These are phyloP conservation scores for Dasypus novemcinctus DNA, from an alignment of 2,113 vertebrate genomes.

Conservation along the genomic window DNA sequence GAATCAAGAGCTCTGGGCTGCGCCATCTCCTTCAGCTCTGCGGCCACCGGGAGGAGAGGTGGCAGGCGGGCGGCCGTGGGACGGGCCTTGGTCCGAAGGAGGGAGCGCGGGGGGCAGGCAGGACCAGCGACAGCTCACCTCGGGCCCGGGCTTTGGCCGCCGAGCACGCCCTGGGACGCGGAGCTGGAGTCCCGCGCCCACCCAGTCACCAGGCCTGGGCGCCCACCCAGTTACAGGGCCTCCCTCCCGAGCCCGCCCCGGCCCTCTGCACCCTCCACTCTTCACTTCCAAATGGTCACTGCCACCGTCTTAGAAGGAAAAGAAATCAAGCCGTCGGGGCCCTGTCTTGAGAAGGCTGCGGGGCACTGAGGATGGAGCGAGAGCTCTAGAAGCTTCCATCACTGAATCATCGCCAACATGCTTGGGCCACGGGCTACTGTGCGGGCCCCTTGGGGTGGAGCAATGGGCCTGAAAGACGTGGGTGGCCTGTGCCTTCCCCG, in stretches of 20 bases:
- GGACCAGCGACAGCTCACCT: rapidly evolving
- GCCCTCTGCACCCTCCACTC: background rate
- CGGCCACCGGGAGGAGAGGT: rapidly evolving
- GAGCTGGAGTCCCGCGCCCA: too few species aligned
- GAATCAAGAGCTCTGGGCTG: background rate
- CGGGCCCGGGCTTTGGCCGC: rapidly evolving
- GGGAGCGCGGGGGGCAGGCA: background rate
- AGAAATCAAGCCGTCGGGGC: rapidly evolving
- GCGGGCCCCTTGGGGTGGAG: rapidly evolving
- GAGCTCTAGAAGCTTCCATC: background rate
- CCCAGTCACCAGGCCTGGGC: too few species aligned
- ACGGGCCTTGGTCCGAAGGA: too few species aligned
- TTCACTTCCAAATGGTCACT: background rate
- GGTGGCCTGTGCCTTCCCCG: background rate
- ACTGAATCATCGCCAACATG: rapidly evolving
- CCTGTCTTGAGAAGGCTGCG: rapidly evolving
- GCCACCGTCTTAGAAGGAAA: background rate
- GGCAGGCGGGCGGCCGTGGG: background rate
- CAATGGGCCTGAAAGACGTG: rapidly evolving
- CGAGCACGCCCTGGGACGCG: rapidly evolving
- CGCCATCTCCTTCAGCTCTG: too few species aligned
- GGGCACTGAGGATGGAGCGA: background rate
- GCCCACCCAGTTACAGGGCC: background rate
- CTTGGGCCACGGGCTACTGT: too few species aligned
- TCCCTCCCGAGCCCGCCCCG: too few species aligned